Evolutionary conservation across 1,140 invertebrate genomes (phyloP).

Genomic region (Penaeus chinensis): DNA sequence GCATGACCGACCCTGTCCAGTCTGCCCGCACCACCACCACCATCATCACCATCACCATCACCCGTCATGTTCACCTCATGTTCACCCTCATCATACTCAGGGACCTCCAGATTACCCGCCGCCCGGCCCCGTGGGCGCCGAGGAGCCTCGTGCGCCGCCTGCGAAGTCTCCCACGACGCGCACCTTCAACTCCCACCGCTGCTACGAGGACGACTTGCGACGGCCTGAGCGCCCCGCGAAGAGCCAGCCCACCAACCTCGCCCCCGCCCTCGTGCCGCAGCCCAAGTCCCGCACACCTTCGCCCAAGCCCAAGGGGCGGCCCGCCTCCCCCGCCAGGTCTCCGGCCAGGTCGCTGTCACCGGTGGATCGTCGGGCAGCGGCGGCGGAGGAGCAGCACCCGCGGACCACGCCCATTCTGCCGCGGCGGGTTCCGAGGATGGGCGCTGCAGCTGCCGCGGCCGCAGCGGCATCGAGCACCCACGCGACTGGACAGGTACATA

Average conservation of each 20-base stretch:
- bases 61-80: neutral
- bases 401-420: slow-evolving; percentile 8
- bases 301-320: slow-evolving; percentile 3
- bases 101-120: neutral
- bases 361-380: slow-evolving; percentile 16
- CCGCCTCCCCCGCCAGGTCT: neutral
- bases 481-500: slow-evolving; percentile 27
- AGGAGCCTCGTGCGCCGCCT: neutral
- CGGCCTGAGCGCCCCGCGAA: neutral
- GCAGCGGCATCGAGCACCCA: slow-evolving; percentile 21
- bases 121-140: neutral
- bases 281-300: slow-evolving; percentile 6
- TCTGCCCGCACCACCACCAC: slow-evolving; percentile 32
- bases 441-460: slow-evolving; percentile 37
- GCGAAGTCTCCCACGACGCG: slow-evolving; percentile 37
- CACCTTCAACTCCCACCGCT: slow-evolving; percentile 54
- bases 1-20: slow-evolving; percentile 27
- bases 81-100: neutral
- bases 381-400: neutral
- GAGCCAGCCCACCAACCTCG: neutral
- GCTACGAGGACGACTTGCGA: slow-evolving; percentile 15
- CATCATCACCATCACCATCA: slow-evolving; percentile 22
- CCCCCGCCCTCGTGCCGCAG: neutral
- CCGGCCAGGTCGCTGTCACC: slow-evolving; percentile 14
- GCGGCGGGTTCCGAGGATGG: slow-evolving; percentile 46